These are phyloP conservation scores for Cavia porcellus DNA, from an alignment of 2,113 vertebrate species.

Conservation along the genomic window DNA sequence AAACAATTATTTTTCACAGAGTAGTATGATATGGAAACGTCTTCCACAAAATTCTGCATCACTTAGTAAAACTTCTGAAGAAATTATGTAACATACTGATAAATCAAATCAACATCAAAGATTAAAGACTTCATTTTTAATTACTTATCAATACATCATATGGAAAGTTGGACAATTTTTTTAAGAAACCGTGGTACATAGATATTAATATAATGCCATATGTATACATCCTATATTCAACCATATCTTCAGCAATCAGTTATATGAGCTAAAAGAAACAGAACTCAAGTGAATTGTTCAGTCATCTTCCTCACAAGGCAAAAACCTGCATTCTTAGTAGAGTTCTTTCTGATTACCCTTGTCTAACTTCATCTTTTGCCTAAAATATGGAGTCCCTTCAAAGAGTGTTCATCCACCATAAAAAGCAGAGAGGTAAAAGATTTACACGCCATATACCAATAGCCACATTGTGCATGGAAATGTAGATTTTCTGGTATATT, in stretches of 20 bases:
- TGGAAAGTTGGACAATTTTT: neutral
- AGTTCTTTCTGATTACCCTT: conserved; percentile 67
- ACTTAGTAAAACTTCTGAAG: neutral
- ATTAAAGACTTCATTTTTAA: neutral
- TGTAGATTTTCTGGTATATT: neutral
- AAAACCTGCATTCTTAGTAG: conserved; percentile 68
- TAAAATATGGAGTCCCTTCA: neutral
- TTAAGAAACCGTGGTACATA: neutral
- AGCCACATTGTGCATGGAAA: neutral
- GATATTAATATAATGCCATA: neutral
- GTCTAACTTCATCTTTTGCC: conserved; percentile 50
- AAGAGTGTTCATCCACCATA: neutral
- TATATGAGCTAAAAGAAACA: neutral
- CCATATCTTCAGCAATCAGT: neutral
- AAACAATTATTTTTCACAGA: neutral
- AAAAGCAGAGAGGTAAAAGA: neutral
- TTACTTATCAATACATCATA: neutral
- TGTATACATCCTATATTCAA: neutral
- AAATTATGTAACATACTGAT: neutral
- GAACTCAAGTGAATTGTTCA: conserved; percentile 21
- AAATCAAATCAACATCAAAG: neutral
- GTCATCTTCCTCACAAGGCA: conserved; percentile 42
- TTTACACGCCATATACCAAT: neutral
- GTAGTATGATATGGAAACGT: neutral
- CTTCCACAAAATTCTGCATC: neutral